phyloP scores from a whole-genome alignment of 2,797 vertebrate species.

The Astyanax mexicanus region DNA sequence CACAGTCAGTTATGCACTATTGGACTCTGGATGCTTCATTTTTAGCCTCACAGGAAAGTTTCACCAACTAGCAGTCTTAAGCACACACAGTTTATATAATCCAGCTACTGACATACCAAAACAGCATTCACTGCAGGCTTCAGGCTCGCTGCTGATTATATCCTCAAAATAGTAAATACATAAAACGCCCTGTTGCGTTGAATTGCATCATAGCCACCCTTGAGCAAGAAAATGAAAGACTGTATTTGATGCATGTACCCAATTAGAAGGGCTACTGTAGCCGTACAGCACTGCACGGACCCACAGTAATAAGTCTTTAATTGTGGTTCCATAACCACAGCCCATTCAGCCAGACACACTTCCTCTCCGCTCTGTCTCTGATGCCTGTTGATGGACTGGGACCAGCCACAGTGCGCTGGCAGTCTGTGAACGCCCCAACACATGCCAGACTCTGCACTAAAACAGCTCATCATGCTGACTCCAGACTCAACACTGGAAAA shows the following conservation, averaged over 20 bases:
- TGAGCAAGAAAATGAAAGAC: conserved; percentile 52
- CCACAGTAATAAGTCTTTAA: conserved; percentile 54
- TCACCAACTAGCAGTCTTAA: background rate
- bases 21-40: background rate
- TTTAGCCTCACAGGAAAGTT: background rate
- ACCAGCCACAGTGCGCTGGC: conserved; percentile 33
- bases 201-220: conserved; percentile 39
- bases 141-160: conserved; percentile 16
- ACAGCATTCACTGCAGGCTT: background rate
- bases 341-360: conserved; percentile 50
- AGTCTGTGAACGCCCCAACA: conserved; percentile 26
- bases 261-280: conserved; percentile 40
- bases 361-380: conserved; percentile 44
- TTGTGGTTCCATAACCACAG: conserved; percentile 52
- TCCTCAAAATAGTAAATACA: conserved; percentile 26
- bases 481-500: background rate
- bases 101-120: background rate
- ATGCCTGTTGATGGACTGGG: conserved; percentile 15
- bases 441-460: background rate
- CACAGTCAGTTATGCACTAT: too few species aligned
- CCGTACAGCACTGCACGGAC: conserved; percentile 24
- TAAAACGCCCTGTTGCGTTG: background rate
- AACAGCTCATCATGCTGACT: background rate
- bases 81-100: background rate
- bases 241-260: conserved; percentile 37